A percentile compares a stretch with the other conserved stretches of the same genome.
phyloP scores from a whole-genome alignment of 2,888 invertebrate genomes.

The Cantharis rustica region DNA sequence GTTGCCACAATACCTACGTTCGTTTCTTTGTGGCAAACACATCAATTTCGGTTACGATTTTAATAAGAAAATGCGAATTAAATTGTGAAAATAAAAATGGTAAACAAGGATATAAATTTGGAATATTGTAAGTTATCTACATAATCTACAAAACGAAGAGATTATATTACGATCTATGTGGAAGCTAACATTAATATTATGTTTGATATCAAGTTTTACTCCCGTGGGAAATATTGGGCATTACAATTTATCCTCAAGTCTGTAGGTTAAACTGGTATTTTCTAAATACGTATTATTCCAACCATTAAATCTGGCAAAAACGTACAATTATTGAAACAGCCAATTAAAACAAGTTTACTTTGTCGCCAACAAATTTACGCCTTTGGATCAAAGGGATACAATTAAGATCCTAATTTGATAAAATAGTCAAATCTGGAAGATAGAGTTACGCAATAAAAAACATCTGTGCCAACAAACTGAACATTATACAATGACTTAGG shows the following conservation, averaged over 20 bases:
- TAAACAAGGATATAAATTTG: slow-evolving; percentile 9
- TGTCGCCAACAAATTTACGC: background rate
- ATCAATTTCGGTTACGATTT: background rate
- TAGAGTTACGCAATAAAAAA: background rate
- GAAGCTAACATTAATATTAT: slow-evolving; percentile 8
- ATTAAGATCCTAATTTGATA: background rate
- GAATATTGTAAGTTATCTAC: background rate
- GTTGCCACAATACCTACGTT: background rate
- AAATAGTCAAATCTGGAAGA: background rate
- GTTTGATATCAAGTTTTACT: slow-evolving; percentile 13
- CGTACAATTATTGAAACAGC: background rate
- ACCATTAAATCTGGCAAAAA: background rate
- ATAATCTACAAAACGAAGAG: slow-evolving; percentile 9
- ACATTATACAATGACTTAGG: background rate
- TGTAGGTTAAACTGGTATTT: background rate
- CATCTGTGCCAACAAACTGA: background rate
- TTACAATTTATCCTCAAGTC: background rate
- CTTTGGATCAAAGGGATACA: background rate
- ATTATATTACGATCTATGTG: slow-evolving; percentile 11
- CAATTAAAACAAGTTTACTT: background rate
- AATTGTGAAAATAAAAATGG: background rate
- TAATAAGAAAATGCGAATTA: background rate
- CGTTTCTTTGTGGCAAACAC: background rate
- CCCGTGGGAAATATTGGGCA: slow-evolving; percentile 12
- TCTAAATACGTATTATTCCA: background rate